Evolutionary conservation across 2,797 vertebrate genomes (phyloP).

Genomic region (Amniataba percoides): DNA sequence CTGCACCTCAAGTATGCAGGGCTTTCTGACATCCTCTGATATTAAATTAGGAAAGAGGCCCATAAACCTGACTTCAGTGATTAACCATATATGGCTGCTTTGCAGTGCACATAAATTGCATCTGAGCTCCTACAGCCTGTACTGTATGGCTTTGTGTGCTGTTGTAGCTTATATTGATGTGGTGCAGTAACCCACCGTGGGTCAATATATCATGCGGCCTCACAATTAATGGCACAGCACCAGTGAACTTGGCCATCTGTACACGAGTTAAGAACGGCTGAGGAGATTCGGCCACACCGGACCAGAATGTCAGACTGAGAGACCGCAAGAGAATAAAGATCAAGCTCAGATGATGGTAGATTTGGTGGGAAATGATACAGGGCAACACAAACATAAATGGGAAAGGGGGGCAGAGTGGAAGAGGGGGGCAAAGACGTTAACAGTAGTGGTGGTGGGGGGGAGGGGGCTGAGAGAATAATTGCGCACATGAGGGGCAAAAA

Average conservation of each 20-base stretch:
- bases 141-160: conserved; percentile 62
- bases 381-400: conserved; percentile 1
- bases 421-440: background rate
- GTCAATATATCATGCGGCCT: conserved; percentile 78
- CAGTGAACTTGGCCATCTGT: conserved; percentile 74
- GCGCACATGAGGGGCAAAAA: conserved; percentile 20
- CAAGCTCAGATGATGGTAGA: no score
- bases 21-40: conserved; percentile 18
- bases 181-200: conserved; percentile 77
- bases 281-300: conserved; percentile 48
- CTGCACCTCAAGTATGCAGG: background rate
- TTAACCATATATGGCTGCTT: conserved; percentile 47
- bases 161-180: conserved; percentile 75
- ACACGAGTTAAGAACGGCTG: conserved; percentile 59
- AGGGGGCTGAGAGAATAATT: conserved; percentile 17
- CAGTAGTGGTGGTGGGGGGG: background rate
- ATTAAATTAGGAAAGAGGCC: conserved; percentile 29
- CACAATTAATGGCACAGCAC: conserved; percentile 80
- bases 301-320: conserved; percentile 23
- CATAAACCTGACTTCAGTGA: conserved; percentile 32
- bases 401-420: background rate
- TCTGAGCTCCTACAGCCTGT: conserved; percentile 33
- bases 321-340: conserved; percentile 1
- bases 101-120: conserved; percentile 55
- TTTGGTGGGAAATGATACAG: background rate